These are phyloP conservation scores for Dolichopus griseipennis DNA, from an alignment of 2,888 invertebrate species.

Conservation along the genomic window DNA sequence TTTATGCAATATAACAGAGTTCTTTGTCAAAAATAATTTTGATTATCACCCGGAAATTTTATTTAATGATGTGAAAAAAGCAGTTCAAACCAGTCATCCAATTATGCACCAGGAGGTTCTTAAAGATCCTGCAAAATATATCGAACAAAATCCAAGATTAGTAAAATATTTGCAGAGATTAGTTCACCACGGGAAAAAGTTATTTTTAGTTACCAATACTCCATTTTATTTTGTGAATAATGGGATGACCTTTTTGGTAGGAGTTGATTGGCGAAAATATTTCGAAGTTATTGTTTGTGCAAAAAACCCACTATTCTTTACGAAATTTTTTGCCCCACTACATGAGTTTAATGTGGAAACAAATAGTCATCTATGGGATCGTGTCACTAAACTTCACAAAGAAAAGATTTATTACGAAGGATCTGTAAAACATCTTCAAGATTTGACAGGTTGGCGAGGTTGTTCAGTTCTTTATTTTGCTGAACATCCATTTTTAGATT, in stretches of 20 bases:
- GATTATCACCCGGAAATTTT: conserved; percentile 93
- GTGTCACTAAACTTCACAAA: conserved; percentile 75
- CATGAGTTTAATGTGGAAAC: conserved; percentile 74
- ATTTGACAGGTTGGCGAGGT: conserved; percentile 86
- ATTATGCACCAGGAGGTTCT: conserved; percentile 85
- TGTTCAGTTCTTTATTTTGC: conserved; percentile 94
- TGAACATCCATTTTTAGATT: conserved; percentile 94
- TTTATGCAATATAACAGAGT: conserved; percentile 87
- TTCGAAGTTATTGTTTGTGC: conserved; percentile 95
- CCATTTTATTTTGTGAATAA: conserved; percentile 93
- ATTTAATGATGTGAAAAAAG: conserved; percentile 86
- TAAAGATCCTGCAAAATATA: conserved; percentile 68
- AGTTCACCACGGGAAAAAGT: conserved; percentile 65
- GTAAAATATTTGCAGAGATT: conserved; percentile 68
- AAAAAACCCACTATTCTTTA: conserved; percentile 93
- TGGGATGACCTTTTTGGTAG: conserved; percentile 85
- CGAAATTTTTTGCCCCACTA: conserved; percentile 82
- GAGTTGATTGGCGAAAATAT: conserved; percentile 76
- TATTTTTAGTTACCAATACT: conserved; percentile 94
- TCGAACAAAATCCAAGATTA: conserved; percentile 66
- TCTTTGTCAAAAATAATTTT: conserved; percentile 79
- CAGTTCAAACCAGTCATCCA: conserved; percentile 79
- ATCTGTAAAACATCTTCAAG: conserved; percentile 82
- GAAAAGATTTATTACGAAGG: conserved; percentile 92
- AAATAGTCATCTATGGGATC: conserved; percentile 82